Base-by-base conservation (phyloP, 2,797 vertebrate genomes). In the Hozukius guyotensis region DNA sequence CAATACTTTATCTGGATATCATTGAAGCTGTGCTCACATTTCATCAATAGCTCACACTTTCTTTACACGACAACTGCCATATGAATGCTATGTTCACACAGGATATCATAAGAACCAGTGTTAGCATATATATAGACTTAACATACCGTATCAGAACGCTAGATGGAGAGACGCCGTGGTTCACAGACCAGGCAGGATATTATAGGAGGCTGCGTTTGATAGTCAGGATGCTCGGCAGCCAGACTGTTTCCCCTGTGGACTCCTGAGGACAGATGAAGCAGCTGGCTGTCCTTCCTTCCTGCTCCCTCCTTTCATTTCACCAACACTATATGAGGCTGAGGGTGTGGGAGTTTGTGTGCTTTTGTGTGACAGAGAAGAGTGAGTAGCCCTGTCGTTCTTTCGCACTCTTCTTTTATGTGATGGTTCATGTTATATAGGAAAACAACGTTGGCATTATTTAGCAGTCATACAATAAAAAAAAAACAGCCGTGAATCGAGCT, bases 201-300 rank as follows among this genome's bases (percentile, higher is more conserved):
- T 89, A 89, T 83, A 86, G 86, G 86, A 89, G 82, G 88, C 81
- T 69, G 82, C 81, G 90, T 87, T 90, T 87, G 91, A 89, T 85
- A 90, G 90, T 89, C 89, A 90, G 91, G 92, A 92, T 92, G 91
- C 88, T 93, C 76, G 9, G 84, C 88, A 92, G 93, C 87, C 90
- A 89, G 87, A 80, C 89, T 82, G 88, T 90, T 93, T 90, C 88
- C 92, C 89, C 90, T 81, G 89, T 88, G 90, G 91, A 91, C 91
- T 92, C 86, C 92, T 73, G 88, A 93, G 93, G 93, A 93, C 93
- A 91, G 87, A 91, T 87, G 89, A 90, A 93, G 90, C 92, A 93
- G 92, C 93, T 92, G 92, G 83, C 87, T 90, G 90, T 91, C 92
- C 90, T 91, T 93, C 93, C 92, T 94, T 93, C 94, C 93, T 90